Evolutionary conservation across 2,797 vertebrate species (phyloP).

Genomic region (Masticophis lateralis): DNA sequence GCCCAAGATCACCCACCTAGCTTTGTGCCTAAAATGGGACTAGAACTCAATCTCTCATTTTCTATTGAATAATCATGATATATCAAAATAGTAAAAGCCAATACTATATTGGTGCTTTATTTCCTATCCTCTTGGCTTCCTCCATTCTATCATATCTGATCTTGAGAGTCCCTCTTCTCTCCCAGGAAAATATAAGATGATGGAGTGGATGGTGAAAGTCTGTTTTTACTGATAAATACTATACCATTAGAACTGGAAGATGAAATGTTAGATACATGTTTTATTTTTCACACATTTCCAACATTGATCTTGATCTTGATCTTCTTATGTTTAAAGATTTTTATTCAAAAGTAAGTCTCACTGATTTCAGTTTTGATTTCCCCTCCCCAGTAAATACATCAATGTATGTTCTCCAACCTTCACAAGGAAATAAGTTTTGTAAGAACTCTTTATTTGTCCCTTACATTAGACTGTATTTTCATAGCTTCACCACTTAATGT

Average conservation of each 20-base stretch:
- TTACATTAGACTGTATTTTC: not conserved
- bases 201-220: not conserved
- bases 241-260: not conserved
- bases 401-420: not conserved
- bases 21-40: not conserved
- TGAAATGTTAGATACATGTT: not conserved
- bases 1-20: not conserved
- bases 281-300: slow-evolving; percentile 17
- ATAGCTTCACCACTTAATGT: not conserved
- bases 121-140: not conserved
- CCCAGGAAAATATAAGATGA: not conserved
- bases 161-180: not conserved
- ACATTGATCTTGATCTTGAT: not conserved
- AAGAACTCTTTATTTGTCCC: not conserved
- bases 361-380: not conserved
- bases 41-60: not conserved
- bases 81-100: not conserved
- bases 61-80: not conserved
- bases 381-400: not conserved
- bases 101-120: not conserved
- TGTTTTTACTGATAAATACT: not conserved
- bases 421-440: not conserved
- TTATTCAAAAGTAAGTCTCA: not conserved
- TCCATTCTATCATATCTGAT: not conserved
- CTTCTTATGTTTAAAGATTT: not conserved